phyloP scores from a whole-genome alignment of 2,113 vertebrate species.

The Cottus gobio region DNA sequence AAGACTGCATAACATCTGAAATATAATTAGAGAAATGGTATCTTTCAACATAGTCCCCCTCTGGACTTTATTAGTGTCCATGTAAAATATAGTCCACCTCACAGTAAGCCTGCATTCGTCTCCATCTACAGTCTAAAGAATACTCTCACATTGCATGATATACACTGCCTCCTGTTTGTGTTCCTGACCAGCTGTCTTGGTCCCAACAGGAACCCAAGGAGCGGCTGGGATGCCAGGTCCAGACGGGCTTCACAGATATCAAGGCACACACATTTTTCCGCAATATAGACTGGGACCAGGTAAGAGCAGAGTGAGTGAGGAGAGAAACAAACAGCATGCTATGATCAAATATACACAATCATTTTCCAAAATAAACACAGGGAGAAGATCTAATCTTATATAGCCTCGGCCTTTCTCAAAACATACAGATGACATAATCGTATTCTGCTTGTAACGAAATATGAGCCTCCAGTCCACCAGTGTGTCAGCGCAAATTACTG shows the following conservation, averaged over 20 bases:
- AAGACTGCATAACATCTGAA: slow-evolving; percentile 7
- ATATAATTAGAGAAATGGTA: background rate
- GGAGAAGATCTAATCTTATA: background rate
- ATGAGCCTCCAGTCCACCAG: background rate
- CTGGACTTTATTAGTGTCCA: slow-evolving; percentile 18
- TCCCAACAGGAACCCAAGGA: slow-evolving; percentile 94
- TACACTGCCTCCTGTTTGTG: background rate
- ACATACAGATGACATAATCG: background rate
- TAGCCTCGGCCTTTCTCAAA: background rate
- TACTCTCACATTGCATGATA: background rate
- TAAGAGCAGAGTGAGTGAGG: slow-evolving; percentile 74
- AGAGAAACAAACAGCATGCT: background rate
- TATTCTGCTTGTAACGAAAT: background rate
- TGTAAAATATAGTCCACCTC: background rate
- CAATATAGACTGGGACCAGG: slow-evolving; percentile 99
- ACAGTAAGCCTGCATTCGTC: background rate
- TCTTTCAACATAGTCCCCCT: background rate
- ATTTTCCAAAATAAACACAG: background rate
- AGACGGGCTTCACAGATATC: slow-evolving; percentile 96
- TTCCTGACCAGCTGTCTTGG: slow-evolving; percentile 48
- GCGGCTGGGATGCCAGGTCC: slow-evolving; percentile 94
- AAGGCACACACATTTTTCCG: slow-evolving; percentile 98
- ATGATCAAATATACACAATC: background rate
- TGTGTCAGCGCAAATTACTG: background rate
- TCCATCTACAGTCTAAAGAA: background rate